Evolutionary conservation across 2,113 vertebrate genomes (phyloP), one percentile per base, ranked within the genome.

Genomic region (Carassius carassius): DNA sequence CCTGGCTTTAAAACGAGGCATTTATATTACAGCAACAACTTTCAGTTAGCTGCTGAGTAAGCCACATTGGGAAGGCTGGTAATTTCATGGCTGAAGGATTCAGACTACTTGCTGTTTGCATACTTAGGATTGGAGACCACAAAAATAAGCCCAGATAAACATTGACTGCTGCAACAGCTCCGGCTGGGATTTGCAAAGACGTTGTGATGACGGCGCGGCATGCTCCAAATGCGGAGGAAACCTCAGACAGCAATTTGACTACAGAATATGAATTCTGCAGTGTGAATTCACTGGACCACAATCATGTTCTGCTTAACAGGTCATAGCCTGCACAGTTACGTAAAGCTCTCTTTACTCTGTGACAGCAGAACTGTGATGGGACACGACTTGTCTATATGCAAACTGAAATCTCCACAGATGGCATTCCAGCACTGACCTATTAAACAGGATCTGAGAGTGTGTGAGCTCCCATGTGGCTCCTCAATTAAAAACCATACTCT

Each of bases 1-100:
- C 63, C 60, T n/a, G 35, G 78, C 47, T 79, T 86, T 84, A 78
- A 82, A 86, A 78, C 84, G 25, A 86, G 37, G 17, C 85, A 72
- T 37, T 74, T 72, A 51, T 49, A 84, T 86, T 86, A 82, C 85
- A 78, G 78, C 25, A n/a, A n/a, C 67, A 58, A 65, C 82, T 82
- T 76, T 89, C 84, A 87, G 91, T 90, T 90, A 89, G 67, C 49
- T 91, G 91, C 91, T 89, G 91, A 88, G 88, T 89, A 92, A 90
- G 90, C 90, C 92, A 90, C 89, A 89, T 91, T 85, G 65, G 86
- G 78, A 87, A 44, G 77, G 82, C 81, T 49, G 92, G 89, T 92
- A 92, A 95, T 94, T 93, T 94, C 90, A 93, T 82, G 87, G 92
- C 91, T 91, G 91, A 91, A 89, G 93, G 91, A 89, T 90, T 92